Evolutionary conservation across 2,888 invertebrate genomes (phyloP).

Genomic region (Rambutsinella grinnellia): DNA sequence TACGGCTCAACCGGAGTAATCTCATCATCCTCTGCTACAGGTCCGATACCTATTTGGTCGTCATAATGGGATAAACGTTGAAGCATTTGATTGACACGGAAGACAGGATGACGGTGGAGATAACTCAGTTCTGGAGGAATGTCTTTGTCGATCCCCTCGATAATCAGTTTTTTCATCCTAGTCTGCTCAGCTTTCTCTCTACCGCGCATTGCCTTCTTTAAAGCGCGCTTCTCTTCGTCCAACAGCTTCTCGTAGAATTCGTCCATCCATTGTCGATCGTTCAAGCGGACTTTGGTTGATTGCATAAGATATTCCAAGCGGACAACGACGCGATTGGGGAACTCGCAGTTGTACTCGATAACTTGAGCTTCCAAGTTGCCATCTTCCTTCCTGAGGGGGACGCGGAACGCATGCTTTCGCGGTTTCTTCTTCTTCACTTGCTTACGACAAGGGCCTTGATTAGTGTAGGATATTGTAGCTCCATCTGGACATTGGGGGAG

Average conservation of each 20-base stretch:
- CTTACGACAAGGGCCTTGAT: neutral
- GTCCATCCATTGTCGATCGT: conserved; percentile 49
- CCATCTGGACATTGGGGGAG: conserved; percentile 4
- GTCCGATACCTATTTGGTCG: too few species aligned
- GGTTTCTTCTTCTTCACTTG: neutral
- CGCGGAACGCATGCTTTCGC: conserved; percentile 19
- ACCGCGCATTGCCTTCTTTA: neutral
- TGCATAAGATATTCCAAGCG: conserved; percentile 56
- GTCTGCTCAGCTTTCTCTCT: conserved; percentile 44
- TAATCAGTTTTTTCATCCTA: conserved; percentile 50
- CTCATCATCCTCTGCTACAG: conserved; percentile 2
- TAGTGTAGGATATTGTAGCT: neutral
- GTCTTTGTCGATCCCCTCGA: conserved; percentile 42
- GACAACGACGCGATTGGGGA: conserved; percentile 47
- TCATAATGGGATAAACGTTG: conserved; percentile 28
- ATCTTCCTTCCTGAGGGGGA: conserved; percentile 43
- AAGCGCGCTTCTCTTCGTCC: conserved; percentile 37
- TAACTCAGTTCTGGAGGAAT: conserved; percentile 38
- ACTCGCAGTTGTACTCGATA: conserved; percentile 48
- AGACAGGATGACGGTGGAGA: conserved; percentile 51
- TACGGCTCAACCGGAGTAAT: conserved; percentile 54
- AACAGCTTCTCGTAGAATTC: conserved; percentile 37
- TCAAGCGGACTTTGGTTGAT: conserved; percentile 44
- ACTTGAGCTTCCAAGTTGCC: conserved; percentile 43
- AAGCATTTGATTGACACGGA: conserved; percentile 52